Conservation (phyloP, 2,113 vertebrate genomes). For the Cygnus atratus region DNA sequence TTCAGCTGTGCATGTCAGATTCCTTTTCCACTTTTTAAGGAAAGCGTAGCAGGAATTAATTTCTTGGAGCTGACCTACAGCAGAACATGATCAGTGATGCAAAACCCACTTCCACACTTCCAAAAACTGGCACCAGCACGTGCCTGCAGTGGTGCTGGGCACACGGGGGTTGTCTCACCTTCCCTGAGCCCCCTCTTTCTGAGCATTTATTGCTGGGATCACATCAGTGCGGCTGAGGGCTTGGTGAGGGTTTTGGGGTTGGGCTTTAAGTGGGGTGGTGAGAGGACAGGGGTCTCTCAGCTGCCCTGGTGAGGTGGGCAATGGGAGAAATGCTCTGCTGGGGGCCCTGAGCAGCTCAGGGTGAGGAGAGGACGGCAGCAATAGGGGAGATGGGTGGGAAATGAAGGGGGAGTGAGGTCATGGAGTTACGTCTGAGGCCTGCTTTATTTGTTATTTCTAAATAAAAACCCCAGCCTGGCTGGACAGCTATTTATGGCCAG, state of each 20-base stretch:
- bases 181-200: background rate
- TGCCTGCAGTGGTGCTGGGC: background rate
- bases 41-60: background rate
- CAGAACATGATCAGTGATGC: background rate
- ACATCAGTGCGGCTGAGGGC: no score
- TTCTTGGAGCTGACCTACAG: background rate
- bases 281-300: background rate
- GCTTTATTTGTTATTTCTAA: slow-evolving; percentile 50
- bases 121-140: accelerated
- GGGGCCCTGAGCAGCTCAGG: background rate
- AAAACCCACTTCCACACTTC: background rate
- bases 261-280: background rate
- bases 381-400: background rate
- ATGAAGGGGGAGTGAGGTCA: background rate
- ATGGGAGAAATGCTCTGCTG: background rate
- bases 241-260: no score
- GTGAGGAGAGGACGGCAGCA: background rate
- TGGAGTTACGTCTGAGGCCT: background rate
- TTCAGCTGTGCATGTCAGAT: background rate
- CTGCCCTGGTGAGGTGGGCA: background rate
- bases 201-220: background rate
- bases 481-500: slow-evolving; percentile 47
- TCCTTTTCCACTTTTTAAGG: background rate
- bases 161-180: background rate
- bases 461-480: slow-evolving; percentile 38